Percentiles rank a stretch among this genome's conserved stretches.
These are phyloP conservation scores for Portevinia maculata DNA, from an alignment of 2,888 invertebrate genomes.

Conservation along the genomic window DNA sequence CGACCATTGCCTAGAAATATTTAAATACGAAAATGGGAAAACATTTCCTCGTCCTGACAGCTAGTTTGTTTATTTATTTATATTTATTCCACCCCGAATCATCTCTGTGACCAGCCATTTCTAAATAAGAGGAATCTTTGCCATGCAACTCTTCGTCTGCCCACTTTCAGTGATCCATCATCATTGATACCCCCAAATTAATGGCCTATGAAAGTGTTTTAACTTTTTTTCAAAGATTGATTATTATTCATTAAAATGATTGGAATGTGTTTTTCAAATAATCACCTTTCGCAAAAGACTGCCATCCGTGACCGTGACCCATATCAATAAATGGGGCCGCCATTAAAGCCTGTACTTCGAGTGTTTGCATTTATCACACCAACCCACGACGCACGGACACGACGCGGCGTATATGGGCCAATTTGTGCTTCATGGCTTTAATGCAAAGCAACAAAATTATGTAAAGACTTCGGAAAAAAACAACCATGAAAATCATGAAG, in stretches of 20 bases:
- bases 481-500: neutral
- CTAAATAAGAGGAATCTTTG: conserved; percentile 10
- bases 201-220: conserved; percentile 66
- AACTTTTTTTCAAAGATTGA: conserved; percentile 36
- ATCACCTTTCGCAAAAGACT: conserved; percentile 45
- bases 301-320: conserved; percentile 61
- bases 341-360: neutral
- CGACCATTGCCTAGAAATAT: conserved; percentile 29
- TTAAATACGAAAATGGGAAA: conserved; percentile 39
- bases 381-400: neutral
- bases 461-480: conserved; percentile 38
- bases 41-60: conserved; percentile 35
- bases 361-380: conserved; percentile 13
- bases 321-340: conserved; percentile 49
- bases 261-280: conserved; percentile 58
- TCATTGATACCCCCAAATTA: conserved; percentile 65
- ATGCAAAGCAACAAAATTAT: conserved; percentile 48
- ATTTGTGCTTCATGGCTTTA: conserved; percentile 44
- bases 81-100: conserved; percentile 25
- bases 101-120: no score
- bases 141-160: neutral
- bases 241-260: conserved; percentile 65
- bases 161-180: conserved; percentile 53
- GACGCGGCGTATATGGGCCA: conserved; percentile 33
- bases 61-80: conserved; percentile 51